Evolutionary conservation across 2,888 invertebrate genomes (phyloP), one percentile per base, ranked within the genome.

Genomic region (Eugnorisma glareosa): DNA sequence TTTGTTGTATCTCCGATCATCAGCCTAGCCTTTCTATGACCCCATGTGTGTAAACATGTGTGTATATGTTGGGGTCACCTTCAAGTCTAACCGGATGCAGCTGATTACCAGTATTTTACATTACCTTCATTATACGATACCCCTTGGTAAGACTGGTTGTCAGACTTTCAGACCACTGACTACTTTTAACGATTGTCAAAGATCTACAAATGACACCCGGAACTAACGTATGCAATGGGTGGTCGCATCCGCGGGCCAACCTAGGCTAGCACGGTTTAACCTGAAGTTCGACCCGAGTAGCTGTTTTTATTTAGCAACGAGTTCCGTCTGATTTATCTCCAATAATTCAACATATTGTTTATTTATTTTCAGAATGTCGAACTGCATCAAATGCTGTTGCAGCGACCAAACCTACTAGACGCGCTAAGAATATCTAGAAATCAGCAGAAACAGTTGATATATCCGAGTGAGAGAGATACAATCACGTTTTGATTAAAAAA

Each of bases 291-390:
- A 15, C 7, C 15, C 28, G 15, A 57, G 28, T 7, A 2, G 15
- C 28, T 28, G 10, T 51, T 3, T 28, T 28, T 15, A 57, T 57
- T 57, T 57, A 57, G 15, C 28, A 6, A 57, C 15, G 15, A 7
- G 28, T 1, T 28, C 28, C 15, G 15, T 57, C 6, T 43, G 35
- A 10, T 21, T 37, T 15, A 6, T 15, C 21, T 67, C 11, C 21
- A 43, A 3, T 15, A 67, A 15, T 31, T 15, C 15, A 15, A 15
- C 4, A 24, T 31, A 15, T 24, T 24, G 24, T 57, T 28, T 7
- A 15, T 51, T 51, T 64, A 13, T 35, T 66, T 80, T 31, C 66
- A 80, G 80, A 59, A 69, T 1, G 76, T 6, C 0, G 37, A 81
- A 2, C 5, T 64, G 7, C 59, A 43, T 69, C 66, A 51, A 76